Evolutionary conservation across 2,888 invertebrate species (phyloP).

Genomic region (Marasmarcha lunaedactyla): DNA sequence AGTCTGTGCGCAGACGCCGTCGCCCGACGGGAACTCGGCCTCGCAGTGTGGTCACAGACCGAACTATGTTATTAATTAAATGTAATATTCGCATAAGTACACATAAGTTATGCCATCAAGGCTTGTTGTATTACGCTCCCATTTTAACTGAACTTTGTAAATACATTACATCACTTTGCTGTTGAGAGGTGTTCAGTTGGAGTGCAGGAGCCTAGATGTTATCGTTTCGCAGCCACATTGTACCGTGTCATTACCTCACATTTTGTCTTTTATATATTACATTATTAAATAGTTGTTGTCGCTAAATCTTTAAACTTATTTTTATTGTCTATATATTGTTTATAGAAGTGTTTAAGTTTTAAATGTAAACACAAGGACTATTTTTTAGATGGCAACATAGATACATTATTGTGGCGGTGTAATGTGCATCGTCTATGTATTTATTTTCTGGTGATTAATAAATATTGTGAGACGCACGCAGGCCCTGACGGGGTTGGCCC

Average conservation of each 20-base stretch:
- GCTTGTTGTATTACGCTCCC: constrained; percentile 38
- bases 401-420: constrained; percentile 45
- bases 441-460: constrained; percentile 54
- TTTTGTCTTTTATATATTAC: constrained; percentile 40
- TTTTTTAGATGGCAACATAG: constrained; percentile 51
- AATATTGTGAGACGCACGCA: constrained; percentile 59
- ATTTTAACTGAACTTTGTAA: constrained; percentile 32
- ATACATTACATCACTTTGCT: not conserved
- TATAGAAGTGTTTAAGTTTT: constrained; percentile 47
- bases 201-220: not conserved
- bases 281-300: constrained; percentile 55
- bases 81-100: constrained; percentile 29
- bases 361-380: constrained; percentile 43
- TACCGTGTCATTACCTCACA: constrained; percentile 62
- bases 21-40: constrained; percentile 29
- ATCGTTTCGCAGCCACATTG: constrained; percentile 31
- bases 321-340: constrained; percentile 49
- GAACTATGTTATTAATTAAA: constrained; percentile 24
- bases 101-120: constrained; percentile 30
- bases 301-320: constrained; percentile 51
- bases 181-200: not conserved
- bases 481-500: constrained; percentile 34
- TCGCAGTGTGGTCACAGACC: constrained; percentile 37
- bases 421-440: constrained; percentile 45
- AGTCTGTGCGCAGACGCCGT: no score